phyloP scores from a whole-genome alignment of 2,888 invertebrate genomes.

The Eristalis pertinax region DNA sequence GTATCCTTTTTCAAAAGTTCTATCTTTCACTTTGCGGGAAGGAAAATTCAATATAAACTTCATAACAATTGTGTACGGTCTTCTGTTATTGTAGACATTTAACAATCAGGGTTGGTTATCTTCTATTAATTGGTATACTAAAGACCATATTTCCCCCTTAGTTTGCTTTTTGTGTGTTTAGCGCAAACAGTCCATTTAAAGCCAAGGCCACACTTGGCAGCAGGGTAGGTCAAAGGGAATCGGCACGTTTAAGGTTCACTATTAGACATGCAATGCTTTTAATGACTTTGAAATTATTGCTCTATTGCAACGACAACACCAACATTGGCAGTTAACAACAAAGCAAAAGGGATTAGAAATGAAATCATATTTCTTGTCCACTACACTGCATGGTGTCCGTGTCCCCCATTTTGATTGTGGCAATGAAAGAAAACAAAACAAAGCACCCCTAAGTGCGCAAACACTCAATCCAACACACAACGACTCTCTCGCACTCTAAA shows the following conservation, averaged over 20 bases:
- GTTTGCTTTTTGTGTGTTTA: slow-evolving; percentile 14
- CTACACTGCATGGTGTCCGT: slow-evolving; percentile 38
- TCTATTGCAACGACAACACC: slow-evolving; percentile 25
- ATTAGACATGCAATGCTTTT: slow-evolving; percentile 56
- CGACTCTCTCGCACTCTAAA: slow-evolving; percentile 28
- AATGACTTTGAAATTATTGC: slow-evolving; percentile 54
- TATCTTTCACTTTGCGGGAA: slow-evolving; percentile 22
- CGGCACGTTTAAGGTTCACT: slow-evolving; percentile 42
- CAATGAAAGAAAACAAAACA: slow-evolving; percentile 21
- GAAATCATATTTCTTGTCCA: slow-evolving; percentile 12
- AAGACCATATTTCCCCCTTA: slow-evolving; percentile 29
- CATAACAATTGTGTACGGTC: slow-evolving; percentile 21
- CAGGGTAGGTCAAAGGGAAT: slow-evolving; percentile 67
- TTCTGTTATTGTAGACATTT: slow-evolving; percentile 46
- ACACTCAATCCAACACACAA: slow-evolving; percentile 35
- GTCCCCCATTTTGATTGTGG: slow-evolving; percentile 21
- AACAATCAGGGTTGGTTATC: slow-evolving; percentile 34
- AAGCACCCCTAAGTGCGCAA: slow-evolving; percentile 58
- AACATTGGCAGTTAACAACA: background rate
- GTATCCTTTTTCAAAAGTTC: background rate
- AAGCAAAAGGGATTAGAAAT: background rate
- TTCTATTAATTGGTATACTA: slow-evolving; percentile 58
- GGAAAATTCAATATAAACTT: slow-evolving; percentile 14
- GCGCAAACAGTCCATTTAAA: slow-evolving; percentile 37
- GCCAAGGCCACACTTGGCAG: slow-evolving; percentile 57